Evolutionary conservation across 2,888 invertebrate species (phyloP), one percentile per base, ranked within the genome.

Genomic region (Diabrotica balteata): DNA sequence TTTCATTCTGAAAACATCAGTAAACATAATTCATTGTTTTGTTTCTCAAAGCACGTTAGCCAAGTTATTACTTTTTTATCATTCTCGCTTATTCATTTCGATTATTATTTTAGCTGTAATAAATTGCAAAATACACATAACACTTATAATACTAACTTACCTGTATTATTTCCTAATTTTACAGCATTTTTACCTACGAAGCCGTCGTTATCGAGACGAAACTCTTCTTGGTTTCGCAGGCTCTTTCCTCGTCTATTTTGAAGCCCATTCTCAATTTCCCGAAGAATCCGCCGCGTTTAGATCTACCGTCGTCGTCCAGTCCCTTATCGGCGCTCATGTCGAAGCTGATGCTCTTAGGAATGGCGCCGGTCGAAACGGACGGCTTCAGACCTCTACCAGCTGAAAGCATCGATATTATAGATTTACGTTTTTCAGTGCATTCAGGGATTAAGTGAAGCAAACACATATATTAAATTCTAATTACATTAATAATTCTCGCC

Each of bases 271-370:
- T 90, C 62, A 94, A 86, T 77, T 90, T 91, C 49, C 90, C 89
- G 78, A 94, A 92, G 76, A 94, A 91, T 17, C 93, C 87, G n/a
- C 88, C 87, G 4, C 88, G 85, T 7, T 90, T 87, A 80, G 87
- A 89, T 80, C 90, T 90, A 59, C 61, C 61, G 7, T 88, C 89
- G 73, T 86, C 88, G 71, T 86, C 83, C 65, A 84, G 76, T 2
- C 90, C 89, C 75, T 94, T 91, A 79, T 94, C 94, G 0, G 95
- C 94, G 0, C 93, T 93, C 81, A 94, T 93, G 84, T 96, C 95
- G 78, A 95, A 95, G 81, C 94, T 95, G 76, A 95, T 95, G 79
- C 94, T 95, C 84, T 96, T 96, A 1, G 95, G 94, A 78, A 96
- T 95, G 2, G 95, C 93, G 0, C 95, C 95, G 0, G 93, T 93